These are phyloP conservation scores for Drosophila murphyi DNA, from an alignment of 1,140 invertebrate genomes.

Conservation along the genomic window DNA sequence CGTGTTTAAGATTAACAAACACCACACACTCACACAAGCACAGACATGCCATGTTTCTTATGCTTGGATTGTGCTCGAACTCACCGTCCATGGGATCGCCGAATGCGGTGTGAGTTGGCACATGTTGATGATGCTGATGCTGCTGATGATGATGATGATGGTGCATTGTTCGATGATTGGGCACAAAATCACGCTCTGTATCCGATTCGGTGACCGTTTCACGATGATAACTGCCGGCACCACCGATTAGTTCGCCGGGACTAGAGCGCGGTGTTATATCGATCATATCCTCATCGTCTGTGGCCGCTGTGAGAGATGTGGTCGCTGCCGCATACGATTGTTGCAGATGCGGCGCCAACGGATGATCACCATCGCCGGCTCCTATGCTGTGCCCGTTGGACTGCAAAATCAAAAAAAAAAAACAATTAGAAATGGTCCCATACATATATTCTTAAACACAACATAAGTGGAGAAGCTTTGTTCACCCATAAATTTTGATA, in stretches of 20 bases:
- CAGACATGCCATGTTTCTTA: background rate
- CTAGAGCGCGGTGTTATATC: conserved; percentile 86
- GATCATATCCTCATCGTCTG: conserved; percentile 88
- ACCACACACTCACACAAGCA: conserved; percentile 6
- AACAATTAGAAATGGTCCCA: background rate
- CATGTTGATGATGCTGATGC: conserved; percentile 75
- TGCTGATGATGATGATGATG: conserved; percentile 75
- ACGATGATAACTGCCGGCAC: conserved; percentile 54
- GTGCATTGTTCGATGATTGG: conserved; percentile 63
- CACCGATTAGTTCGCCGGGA: conserved; percentile 68
- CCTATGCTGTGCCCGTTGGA: conserved; percentile 78
- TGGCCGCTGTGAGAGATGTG: conserved; percentile 75
- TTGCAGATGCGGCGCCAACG: conserved; percentile 64
- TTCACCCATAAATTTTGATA: conserved; percentile 59
- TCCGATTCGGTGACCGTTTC: conserved; percentile 76
- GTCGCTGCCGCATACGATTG: conserved; percentile 48
- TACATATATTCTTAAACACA: background rate
- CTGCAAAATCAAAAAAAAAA: conserved; percentile 41
- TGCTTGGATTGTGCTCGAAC: conserved; percentile 15
- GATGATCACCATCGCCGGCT: conserved; percentile 65
- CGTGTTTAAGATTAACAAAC: conserved; percentile 55
- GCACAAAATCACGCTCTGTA: conserved; percentile 70
- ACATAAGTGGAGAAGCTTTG: conserved; percentile 32
- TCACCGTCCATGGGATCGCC: conserved; percentile 82
- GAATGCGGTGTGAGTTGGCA: conserved; percentile 83